phyloP scores from a whole-genome alignment of 1,140 invertebrate species.

The Drosophila santomea region DNA sequence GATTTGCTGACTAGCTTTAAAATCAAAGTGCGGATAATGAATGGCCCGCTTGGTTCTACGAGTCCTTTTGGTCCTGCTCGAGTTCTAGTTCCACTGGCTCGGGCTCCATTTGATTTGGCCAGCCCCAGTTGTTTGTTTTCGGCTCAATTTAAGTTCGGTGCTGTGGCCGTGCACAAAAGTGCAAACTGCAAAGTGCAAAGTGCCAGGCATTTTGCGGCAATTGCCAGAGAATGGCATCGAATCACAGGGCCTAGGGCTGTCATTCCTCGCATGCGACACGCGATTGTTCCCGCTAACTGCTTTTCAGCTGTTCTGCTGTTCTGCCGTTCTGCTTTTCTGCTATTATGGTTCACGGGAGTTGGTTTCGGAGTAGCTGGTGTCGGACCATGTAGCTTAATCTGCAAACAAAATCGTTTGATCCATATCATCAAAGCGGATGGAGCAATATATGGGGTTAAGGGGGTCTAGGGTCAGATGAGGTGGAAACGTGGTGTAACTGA shows the following conservation, averaged over 20 bases:
- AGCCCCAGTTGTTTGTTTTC: constrained; percentile 63
- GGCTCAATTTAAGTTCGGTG: constrained; percentile 76
- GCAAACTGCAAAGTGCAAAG: constrained; percentile 64
- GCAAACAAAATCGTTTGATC: constrained; percentile 81
- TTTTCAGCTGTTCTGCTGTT: constrained; percentile 46
- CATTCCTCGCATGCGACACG: constrained; percentile 76
- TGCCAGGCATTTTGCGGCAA: constrained; percentile 73
- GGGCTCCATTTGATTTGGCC: constrained; percentile 65
- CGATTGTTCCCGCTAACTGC: constrained; percentile 47
- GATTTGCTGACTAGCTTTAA: constrained; percentile 80
- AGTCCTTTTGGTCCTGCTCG: constrained; percentile 2
- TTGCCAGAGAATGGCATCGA: constrained; percentile 47
- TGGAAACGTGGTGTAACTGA: constrained; percentile 1
- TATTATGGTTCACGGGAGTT: constrained; percentile 26
- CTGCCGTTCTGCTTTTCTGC: constrained; percentile 27
- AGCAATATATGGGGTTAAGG: background rate
- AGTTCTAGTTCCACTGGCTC: constrained; percentile 17
- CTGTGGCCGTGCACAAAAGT: constrained; percentile 62
- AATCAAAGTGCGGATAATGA: constrained; percentile 74
- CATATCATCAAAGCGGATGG: constrained; percentile 55
- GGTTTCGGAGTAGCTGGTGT: constrained; percentile 39
- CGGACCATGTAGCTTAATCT: constrained; percentile 73
- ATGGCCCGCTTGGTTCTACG: constrained; percentile 39
- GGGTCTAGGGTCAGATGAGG: background rate
- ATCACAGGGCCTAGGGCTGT: constrained; percentile 54